Conservation (phyloP, 2,888 invertebrate species). For the Drosophila emarginata region DNA sequence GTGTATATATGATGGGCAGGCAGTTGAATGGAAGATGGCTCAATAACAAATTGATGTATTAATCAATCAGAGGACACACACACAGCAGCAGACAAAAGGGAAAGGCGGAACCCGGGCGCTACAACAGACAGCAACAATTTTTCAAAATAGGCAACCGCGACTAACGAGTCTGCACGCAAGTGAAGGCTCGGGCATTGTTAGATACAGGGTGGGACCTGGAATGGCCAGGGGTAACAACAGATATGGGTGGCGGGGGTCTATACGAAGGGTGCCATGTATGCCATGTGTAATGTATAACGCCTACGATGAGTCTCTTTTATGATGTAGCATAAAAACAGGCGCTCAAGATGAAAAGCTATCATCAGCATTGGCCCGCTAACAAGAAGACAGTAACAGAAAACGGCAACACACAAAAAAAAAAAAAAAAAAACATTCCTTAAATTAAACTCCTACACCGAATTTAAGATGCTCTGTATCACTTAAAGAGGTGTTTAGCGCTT, state of each 20-base stretch:
- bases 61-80: slow-evolving; percentile 63
- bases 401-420: slow-evolving; percentile 16
- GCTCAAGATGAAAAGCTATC: slow-evolving; percentile 71
- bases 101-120: slow-evolving; percentile 32
- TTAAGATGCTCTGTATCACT: not conserved
- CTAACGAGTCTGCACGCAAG: slow-evolving; percentile 38
- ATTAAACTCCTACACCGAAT: not conserved
- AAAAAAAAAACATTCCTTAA: slow-evolving; percentile 1
- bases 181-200: not conserved
- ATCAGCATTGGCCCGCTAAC: slow-evolving; percentile 59
- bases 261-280: slow-evolving; percentile 16
- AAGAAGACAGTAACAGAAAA: slow-evolving; percentile 36
- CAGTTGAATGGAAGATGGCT: slow-evolving; percentile 51
- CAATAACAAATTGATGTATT: slow-evolving; percentile 77
- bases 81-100: slow-evolving; percentile 23
- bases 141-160: slow-evolving; percentile 43
- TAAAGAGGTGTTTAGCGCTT: too few species aligned
- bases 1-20: slow-evolving; percentile 2
- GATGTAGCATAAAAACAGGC: slow-evolving; percentile 68
- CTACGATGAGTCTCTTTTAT: slow-evolving; percentile 60
- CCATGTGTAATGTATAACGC: slow-evolving; percentile 60
- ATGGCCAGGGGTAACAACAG: slow-evolving; percentile 13
- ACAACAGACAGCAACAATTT: slow-evolving; percentile 40
- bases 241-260: not conserved
- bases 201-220: not conserved